A percentile compares a stretch with the other conserved stretches of the same genome.
Conservation (phyloP, 2,797 vertebrate species). For the Columba guinea region DNA sequence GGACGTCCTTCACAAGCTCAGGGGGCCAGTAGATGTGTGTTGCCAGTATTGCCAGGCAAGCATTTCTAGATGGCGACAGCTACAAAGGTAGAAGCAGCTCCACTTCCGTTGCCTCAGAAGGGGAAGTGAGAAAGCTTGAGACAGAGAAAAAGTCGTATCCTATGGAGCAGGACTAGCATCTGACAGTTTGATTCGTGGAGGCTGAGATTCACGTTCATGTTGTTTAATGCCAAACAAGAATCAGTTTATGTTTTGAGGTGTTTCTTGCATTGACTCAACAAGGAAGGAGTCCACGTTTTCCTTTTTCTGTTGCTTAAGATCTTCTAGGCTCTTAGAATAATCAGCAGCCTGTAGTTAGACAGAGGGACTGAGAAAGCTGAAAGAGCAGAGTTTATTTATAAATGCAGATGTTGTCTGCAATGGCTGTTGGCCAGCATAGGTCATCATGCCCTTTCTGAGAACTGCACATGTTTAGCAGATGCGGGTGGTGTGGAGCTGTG, state of each 20-base stretch:
- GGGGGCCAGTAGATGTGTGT: neutral
- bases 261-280: neutral
- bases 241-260: neutral
- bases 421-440: neutral
- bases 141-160: neutral
- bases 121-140: neutral
- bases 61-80: neutral
- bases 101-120: neutral
- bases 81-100: neutral
- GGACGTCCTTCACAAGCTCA: neutral
- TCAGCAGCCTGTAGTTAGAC: neutral
- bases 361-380: neutral
- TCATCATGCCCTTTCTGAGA: neutral
- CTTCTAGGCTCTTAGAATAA: neutral
- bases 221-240: neutral
- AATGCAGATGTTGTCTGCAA: neutral
- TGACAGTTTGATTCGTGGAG: neutral
- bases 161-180: neutral
- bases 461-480: neutral
- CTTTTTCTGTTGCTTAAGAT: neutral
- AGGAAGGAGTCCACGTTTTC: neutral
- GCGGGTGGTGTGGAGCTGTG: neutral
- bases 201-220: neutral
- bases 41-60: neutral
- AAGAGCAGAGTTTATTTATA: neutral